A percentile compares a stretch with the other conserved stretches of the same genome.
Evolutionary conservation across 1,140 invertebrate species (phyloP).

Genomic region (Drosophila quadrilineata): DNA sequence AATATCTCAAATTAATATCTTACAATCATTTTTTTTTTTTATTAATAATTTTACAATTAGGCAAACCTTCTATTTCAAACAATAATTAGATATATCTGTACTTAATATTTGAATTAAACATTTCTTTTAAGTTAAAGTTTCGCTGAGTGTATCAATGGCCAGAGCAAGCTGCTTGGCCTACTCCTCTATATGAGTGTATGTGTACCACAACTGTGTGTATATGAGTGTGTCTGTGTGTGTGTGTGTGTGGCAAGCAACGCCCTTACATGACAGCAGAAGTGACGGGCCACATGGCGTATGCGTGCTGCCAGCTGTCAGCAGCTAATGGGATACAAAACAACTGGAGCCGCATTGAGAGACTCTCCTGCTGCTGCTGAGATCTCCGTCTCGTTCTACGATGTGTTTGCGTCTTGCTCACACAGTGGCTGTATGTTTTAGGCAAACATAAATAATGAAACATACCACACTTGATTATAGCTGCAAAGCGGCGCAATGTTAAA

Average conservation of each 20-base stretch:
- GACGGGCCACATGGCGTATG: constrained; percentile 73
- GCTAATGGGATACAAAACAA: constrained; percentile 48
- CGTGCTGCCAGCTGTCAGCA: constrained; percentile 56
- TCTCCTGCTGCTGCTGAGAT: not conserved
- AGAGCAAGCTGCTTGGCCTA: constrained; percentile 8
- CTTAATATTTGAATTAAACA: too few relatives aligned
- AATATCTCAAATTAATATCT: too few relatives aligned
- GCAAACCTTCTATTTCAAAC: too few relatives aligned
- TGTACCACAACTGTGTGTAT: constrained; percentile 7
- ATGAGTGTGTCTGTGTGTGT: not conserved
- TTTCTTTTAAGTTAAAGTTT: too few relatives aligned
- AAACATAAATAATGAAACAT: constrained; percentile 72
- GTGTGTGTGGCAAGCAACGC: constrained; percentile 38
- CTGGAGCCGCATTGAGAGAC: constrained; percentile 7
- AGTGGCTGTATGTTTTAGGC: constrained; percentile 46
- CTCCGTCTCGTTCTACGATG: constrained; percentile 7
- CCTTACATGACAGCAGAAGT: constrained; percentile 66
- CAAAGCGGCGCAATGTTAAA: constrained; percentile 52
- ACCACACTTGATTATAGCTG: constrained; percentile 67
- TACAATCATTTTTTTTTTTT: too few relatives aligned
- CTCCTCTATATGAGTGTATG: not conserved
- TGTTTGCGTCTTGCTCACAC: constrained; percentile 16
- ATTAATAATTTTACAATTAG: too few relatives aligned
- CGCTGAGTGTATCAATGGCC: too few relatives aligned
- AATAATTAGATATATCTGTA: too few relatives aligned